These are phyloP conservation scores for Ahaetulla prasina DNA, from an alignment of 2,113 vertebrate genomes.

Conservation along the genomic window DNA sequence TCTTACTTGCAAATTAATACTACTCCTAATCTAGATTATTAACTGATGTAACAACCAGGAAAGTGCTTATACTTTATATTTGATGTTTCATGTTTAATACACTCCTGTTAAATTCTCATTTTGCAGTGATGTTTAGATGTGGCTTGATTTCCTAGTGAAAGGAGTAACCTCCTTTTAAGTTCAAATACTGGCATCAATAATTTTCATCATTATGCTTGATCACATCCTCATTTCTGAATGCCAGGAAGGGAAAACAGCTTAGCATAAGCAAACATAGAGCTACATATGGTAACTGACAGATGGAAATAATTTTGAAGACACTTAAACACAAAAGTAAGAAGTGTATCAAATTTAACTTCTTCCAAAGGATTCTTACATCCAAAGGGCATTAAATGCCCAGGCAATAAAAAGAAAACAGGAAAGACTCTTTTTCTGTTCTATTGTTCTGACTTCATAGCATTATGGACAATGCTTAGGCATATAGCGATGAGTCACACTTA, in stretches of 20 bases:
- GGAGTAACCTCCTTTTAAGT: background rate
- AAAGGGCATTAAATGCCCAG: constrained; percentile 46
- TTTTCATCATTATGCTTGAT: constrained; percentile 32
- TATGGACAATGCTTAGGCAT: constrained; percentile 37
- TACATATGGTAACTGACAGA: background rate
- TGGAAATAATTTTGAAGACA: constrained; percentile 38
- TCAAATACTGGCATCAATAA: background rate
- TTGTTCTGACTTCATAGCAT: constrained; percentile 26
- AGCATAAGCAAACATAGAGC: constrained; percentile 45
- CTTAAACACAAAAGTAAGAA: constrained; percentile 33
- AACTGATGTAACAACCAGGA: background rate
- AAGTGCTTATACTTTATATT: background rate
- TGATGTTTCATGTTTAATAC: background rate
- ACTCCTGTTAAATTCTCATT: background rate
- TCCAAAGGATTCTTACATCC: constrained; percentile 40
- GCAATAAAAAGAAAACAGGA: constrained; percentile 34
- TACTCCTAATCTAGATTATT: background rate
- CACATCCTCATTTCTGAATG: background rate
- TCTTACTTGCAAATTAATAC: background rate
- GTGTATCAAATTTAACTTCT: constrained; percentile 35
- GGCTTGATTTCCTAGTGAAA: background rate
- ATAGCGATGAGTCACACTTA: constrained; percentile 47
- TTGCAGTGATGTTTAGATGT: background rate
- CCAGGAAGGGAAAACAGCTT: constrained; percentile 9
- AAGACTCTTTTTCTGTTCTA: constrained; percentile 33